Base-by-base conservation (phyloP, 2,888 invertebrate genomes). In the Steinernema hermaphroditum region DNA sequence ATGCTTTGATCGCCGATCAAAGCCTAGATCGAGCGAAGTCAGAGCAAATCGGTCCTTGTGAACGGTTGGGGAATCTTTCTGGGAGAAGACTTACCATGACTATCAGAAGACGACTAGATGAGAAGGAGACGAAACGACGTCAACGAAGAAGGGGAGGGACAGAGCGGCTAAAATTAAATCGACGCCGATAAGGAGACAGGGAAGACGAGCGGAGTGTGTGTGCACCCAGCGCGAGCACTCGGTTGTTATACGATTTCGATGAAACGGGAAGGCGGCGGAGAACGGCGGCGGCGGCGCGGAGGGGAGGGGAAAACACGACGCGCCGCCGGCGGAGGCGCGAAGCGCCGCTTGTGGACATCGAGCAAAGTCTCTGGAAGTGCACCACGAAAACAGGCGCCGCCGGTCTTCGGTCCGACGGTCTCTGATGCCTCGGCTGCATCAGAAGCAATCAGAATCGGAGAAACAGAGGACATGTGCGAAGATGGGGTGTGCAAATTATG, bases 141-240 rank as follows among this genome's bases (percentile, higher is more conserved):
- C 54, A 54, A 24, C 54, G 54, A 16, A 54, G 54, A 27, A 54
- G 54, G 22, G 54, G 54, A 54, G 54, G 22, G 24, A n/a, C 43
- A 9, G 49, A 4, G 54, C 54, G 27, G 54, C 54, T 54, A 54
- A 54, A 54, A 54, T 54, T 54, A 54, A 54, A 8, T 12, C 9
- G n/a, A 27, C 54, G 54, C 54, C 19, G 54, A 54, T 54, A 54
- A 54, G 54, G 27, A 22, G 27, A 27, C 9, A 24, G 54, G 19
- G 19, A 22, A 12, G 54, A 54, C 54, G 54, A 27, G 14, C 54
- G 54, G 54, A 54, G 54, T 54, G 27, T 54, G 54, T 12, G 54
- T 54, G 54, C 19, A 54, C 54, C 54, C 54, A 54, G 54, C 54
- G 54, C 54, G 54, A 54, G 54, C 54, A 54, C 54, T 24, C 19